A percentile compares a stretch with the other conserved stretches of the same genome.
phyloP scores from a whole-genome alignment of 2,888 invertebrate genomes.

The Noctua pronuba region DNA sequence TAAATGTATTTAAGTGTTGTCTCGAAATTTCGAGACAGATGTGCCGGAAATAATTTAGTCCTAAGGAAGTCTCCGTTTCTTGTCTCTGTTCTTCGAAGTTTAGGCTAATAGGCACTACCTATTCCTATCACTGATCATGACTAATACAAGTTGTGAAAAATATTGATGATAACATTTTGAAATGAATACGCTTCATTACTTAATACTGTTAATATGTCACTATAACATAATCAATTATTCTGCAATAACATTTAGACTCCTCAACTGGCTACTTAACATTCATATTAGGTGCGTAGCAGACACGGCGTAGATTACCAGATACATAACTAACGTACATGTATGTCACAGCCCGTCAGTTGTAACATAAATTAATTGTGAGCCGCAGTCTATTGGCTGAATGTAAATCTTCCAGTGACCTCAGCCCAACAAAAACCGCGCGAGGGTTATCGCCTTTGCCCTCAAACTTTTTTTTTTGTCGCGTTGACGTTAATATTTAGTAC shows the following conservation, averaged over 20 bases:
- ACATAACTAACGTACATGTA: conserved; percentile 49
- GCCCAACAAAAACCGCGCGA: conserved; percentile 66
- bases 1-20: too few species aligned
- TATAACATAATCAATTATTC: conserved; percentile 31
- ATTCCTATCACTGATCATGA: too few species aligned
- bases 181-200: conserved; percentile 14
- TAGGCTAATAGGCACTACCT: too few species aligned
- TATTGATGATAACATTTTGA: not conserved
- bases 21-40: too few species aligned
- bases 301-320: conserved; percentile 55
- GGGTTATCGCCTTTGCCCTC: conserved; percentile 71
- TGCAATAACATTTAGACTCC: conserved; percentile 28
- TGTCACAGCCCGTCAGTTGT: conserved; percentile 61
- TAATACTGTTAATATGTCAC: conserved; percentile 18
- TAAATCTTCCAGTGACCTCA: conserved; percentile 74
- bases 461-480: conserved; percentile 63
- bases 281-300: conserved; percentile 33
- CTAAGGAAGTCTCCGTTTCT: too few species aligned
- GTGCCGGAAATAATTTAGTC: too few species aligned
- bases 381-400: conserved; percentile 69
- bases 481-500: conserved; percentile 63
- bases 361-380: conserved; percentile 66
- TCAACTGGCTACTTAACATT: conserved; percentile 46
- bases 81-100: too few species aligned
- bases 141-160: not conserved